phyloP scores from a whole-genome alignment of 1,140 invertebrate species.

The Drosophila ananassae region DNA sequence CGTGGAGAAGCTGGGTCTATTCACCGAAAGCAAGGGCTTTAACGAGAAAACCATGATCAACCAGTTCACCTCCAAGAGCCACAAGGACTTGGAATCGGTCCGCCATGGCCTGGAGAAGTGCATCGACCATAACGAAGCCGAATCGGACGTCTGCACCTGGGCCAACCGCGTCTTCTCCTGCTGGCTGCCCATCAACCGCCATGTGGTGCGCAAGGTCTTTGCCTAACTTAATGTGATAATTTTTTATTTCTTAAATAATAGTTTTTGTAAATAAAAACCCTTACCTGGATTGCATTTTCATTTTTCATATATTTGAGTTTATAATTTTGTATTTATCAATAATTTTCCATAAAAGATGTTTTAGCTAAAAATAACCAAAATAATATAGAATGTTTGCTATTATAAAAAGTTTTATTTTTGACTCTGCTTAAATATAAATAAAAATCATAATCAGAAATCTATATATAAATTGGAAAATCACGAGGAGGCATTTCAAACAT shows the following conservation, averaged over 20 bases:
- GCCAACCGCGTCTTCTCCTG: constrained; percentile 79
- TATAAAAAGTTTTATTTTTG: too few species aligned
- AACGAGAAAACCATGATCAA: constrained; percentile 61
- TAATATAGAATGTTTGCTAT: too few species aligned
- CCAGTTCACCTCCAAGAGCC: constrained; percentile 63
- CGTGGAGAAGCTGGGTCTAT: constrained; percentile 74
- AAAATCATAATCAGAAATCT: not conserved
- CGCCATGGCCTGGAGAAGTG: constrained; percentile 79
- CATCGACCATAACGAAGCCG: constrained; percentile 78
- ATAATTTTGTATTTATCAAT: not conserved
- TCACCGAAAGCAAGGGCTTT: constrained; percentile 66
- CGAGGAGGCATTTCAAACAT: not conserved
- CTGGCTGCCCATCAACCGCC: constrained; percentile 78
- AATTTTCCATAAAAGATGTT: not conserved
- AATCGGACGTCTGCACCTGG: constrained; percentile 72
- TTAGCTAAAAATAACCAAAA: too few species aligned
- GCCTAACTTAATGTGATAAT: constrained; percentile 40
- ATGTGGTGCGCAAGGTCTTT: constrained; percentile 68
- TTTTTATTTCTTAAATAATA: not conserved
- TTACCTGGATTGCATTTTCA: not conserved
- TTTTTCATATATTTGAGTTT: not conserved
- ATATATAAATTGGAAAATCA: not conserved
- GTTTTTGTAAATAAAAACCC: constrained; percentile 7
- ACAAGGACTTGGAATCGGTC: constrained; percentile 50
- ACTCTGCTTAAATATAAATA: not conserved